These are phyloP conservation scores for Steatocranus sp. DNA, from an alignment of 2,797 vertebrate species.

Conservation along the genomic window DNA sequence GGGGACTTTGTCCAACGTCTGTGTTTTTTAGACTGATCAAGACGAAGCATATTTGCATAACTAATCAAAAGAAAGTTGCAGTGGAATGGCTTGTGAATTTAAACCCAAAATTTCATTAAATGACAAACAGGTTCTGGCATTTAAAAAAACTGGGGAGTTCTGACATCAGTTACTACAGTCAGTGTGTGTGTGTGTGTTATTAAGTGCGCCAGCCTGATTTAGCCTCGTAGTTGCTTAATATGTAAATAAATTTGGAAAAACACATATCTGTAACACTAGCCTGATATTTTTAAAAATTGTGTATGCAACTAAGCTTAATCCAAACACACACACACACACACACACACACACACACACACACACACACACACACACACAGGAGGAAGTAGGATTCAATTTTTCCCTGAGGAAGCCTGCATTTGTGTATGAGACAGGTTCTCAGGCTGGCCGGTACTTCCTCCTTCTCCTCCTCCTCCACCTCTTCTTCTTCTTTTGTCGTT, in stretches of 20 bases:
- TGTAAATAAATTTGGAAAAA: not conserved
- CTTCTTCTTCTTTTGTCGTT: conserved; percentile 60
- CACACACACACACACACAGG: not conserved
- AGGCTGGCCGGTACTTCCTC: conserved; percentile 53
- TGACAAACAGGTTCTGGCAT: not conserved
- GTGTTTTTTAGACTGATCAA: not conserved
- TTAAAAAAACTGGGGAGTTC: not conserved
- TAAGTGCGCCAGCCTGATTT: not conserved
- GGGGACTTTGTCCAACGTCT: not conserved
- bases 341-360: not conserved
- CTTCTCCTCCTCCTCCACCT: conserved; percentile 18
- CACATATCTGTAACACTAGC: not conserved
- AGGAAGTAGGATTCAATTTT: conserved; percentile 52
- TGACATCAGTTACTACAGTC: not conserved
- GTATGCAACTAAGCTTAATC: not conserved
- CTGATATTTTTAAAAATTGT: not conserved
- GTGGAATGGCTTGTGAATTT: not conserved
- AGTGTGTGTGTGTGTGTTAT: too few species aligned
- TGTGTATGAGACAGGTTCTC: conserved; percentile 58
- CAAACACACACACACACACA: not conserved
- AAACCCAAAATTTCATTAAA: not conserved
- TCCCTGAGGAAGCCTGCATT: conserved; percentile 44
- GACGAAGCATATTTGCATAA: not conserved
- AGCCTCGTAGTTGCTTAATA: not conserved
- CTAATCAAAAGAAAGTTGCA: not conserved